Evolutionary conservation across 23 tunicate species (phyloP), one percentile per base, ranked within the genome.

Genomic region (Ciona savignyi): DNA sequence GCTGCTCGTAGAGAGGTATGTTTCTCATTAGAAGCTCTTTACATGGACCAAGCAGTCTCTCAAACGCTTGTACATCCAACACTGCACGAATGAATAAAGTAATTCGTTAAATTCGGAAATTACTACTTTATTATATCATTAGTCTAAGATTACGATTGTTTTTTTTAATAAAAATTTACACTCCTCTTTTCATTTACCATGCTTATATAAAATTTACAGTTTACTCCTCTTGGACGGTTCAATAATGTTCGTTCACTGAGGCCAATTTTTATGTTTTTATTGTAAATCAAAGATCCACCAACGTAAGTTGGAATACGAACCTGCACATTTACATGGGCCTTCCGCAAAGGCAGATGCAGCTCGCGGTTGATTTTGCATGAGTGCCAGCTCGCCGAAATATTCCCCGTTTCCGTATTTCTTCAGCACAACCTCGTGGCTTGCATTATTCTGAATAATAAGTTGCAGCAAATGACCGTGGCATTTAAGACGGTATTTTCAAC

Each of bases 11-110:
- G 9, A 91, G 66, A 3, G 97, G 97, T 23, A 95, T 82, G 80
- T 95, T 95, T 20, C 99, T 86, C 81, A 69, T 77, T n/a, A 95
- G 86, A 15, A 95, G 60, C 70, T 95, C 96, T 62, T 89, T 95
- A 78, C 99, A 95, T 21, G 99, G 99, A 1, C 99, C 99, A 25
- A 95, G 81, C 26, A 95, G 67, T 0, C 99, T 71, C 65, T 95
- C 99, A 51, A 95, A 95, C 25, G 99, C 96, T 62, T 83, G 86
- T 3, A 95, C 96, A 51, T 89, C 99, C 70, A 91, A 67, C 11
- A 85, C 97, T 86, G 81, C 24, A 74, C 27, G 32, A 33, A n/a
- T n/a, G n/a, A n/a, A n/a, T n/a, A n/a, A n/a, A n/a, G n/a, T n/a
- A n/a, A n/a, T n/a, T n/a, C n/a, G n/a, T n/a, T n/a, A n/a, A n/a